A percentile compares a stretch with the other conserved stretches of the same genome.
These are phyloP conservation scores for Hylyphantes graminicola DNA, from an alignment of 1,140 invertebrate species.

Conservation along the genomic window DNA sequence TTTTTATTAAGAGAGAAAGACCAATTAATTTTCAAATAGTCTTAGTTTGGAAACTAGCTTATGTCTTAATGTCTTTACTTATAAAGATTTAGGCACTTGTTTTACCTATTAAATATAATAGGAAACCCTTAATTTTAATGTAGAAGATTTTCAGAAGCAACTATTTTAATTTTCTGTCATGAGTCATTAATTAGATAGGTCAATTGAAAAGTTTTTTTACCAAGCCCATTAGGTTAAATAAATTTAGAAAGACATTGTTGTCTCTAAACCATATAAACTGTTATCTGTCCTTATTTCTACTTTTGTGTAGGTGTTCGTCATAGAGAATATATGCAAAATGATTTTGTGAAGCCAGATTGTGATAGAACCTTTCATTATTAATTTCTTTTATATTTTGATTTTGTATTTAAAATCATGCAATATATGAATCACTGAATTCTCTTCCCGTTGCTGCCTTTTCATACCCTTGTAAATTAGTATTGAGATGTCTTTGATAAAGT, in stretches of 20 bases:
- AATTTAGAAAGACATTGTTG: too few species aligned
- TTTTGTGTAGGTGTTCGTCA: not conserved
- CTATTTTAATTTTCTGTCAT: too few species aligned
- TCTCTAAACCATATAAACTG: too few species aligned
- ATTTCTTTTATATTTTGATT: not conserved
- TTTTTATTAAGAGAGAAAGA: not conserved
- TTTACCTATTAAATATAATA: too few species aligned
- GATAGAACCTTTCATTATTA: not conserved
- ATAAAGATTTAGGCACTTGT: too few species aligned
- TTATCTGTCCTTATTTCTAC: not conserved
- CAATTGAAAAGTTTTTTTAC: too few species aligned
- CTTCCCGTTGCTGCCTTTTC: slow-evolving; percentile 24
- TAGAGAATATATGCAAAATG: not conserved
- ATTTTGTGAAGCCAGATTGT: not conserved
- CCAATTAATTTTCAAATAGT: too few species aligned
- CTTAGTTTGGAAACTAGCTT: too few species aligned
- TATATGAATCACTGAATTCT: not conserved
- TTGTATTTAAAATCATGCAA: not conserved
- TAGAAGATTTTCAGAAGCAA: too few species aligned
- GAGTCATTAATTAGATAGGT: too few species aligned
- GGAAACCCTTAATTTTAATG: too few species aligned
- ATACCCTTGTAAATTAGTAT: slow-evolving; percentile 50
- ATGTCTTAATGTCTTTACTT: too few species aligned
- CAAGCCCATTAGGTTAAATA: not conserved
- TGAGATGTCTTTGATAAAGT: slow-evolving; percentile 50